A percentile compares a stretch with the other conserved stretches of the same genome.
Evolutionary conservation across 2,888 invertebrate genomes (phyloP).

Genomic region (Leptarthrus brevirostris): DNA sequence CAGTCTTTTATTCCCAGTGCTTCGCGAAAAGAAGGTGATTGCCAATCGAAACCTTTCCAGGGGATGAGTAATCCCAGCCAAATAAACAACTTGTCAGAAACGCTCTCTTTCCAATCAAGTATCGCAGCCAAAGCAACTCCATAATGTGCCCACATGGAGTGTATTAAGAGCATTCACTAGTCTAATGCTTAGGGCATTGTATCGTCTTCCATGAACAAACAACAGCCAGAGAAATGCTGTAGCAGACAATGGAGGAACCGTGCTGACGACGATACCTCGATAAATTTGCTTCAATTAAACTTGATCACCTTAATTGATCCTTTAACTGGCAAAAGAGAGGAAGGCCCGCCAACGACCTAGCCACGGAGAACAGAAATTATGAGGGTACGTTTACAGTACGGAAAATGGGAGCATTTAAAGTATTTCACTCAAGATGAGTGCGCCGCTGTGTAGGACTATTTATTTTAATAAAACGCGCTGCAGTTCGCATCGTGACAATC

Average conservation of each 20-base stretch:
- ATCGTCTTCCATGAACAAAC: slow-evolving; percentile 32
- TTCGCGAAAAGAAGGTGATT: not conserved
- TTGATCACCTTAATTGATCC: slow-evolving; percentile 65
- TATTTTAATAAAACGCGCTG: slow-evolving; percentile 41
- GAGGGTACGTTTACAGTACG: slow-evolving; percentile 40
- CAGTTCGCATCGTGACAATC: slow-evolving; percentile 11
- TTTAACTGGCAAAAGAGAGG: slow-evolving; percentile 45
- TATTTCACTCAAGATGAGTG: slow-evolving; percentile 9
- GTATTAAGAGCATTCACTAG: slow-evolving; percentile 7
- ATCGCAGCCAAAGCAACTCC: not conserved
- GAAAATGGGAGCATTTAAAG: slow-evolving; percentile 38
- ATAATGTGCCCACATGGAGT: slow-evolving; percentile 44
- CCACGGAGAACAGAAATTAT: slow-evolving; percentile 30
- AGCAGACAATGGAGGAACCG: slow-evolving; percentile 19
- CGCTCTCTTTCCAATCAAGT: slow-evolving; percentile 10
- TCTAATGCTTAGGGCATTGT: slow-evolving; percentile 35
- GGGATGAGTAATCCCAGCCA: not conserved
- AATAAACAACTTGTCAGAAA: slow-evolving; percentile 22
- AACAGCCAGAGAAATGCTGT: slow-evolving; percentile 21
- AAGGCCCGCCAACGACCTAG: slow-evolving; percentile 42
- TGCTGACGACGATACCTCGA: slow-evolving; percentile 46
- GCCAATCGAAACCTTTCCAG: not conserved
- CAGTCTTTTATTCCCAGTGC: not conserved
- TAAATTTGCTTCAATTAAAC: slow-evolving; percentile 61
- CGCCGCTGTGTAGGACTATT: slow-evolving; percentile 39